Percentiles rank a stretch among this genome's conserved stretches.
phyloP scores from a whole-genome alignment of 2,797 vertebrate species.

The Columba guinea region DNA sequence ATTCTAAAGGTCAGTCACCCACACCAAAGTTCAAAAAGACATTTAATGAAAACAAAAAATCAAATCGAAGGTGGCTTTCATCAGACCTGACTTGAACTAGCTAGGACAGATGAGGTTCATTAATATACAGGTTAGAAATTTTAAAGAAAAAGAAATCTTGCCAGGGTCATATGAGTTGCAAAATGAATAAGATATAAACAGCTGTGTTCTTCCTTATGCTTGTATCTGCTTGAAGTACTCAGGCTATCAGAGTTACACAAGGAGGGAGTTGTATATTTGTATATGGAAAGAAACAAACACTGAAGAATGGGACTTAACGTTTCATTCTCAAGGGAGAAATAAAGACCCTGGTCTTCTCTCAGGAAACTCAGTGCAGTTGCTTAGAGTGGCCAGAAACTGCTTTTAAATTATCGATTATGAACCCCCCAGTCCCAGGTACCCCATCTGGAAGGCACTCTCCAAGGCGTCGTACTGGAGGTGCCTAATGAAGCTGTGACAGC shows the following conservation, averaged over 20 bases:
- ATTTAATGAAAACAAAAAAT: slow-evolving; percentile 12
- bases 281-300: not conserved
- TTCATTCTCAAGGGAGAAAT: not conserved
- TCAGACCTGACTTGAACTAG: not conserved
- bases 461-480: not conserved
- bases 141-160: not conserved
- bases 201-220: not conserved
- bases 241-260: not conserved
- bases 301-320: not conserved
- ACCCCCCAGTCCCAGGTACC: too few relatives aligned
- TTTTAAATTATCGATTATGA: not conserved
- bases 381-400: not conserved
- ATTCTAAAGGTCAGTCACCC: slow-evolving; percentile 55
- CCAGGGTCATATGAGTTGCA: not conserved
- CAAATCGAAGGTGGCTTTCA: not conserved
- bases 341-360: not conserved
- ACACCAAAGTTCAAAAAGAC: slow-evolving; percentile 41
- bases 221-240: not conserved
- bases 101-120: not conserved
- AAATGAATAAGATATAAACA: not conserved
- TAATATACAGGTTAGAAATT: not conserved
- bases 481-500: not conserved
- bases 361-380: not conserved
- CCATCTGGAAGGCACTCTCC: rapidly evolving
- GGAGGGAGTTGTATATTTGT: not conserved